Evolutionary conservation across 1,140 invertebrate species (phyloP), one percentile per base, ranked within the genome.

Genomic region (Nebria ingens): DNA sequence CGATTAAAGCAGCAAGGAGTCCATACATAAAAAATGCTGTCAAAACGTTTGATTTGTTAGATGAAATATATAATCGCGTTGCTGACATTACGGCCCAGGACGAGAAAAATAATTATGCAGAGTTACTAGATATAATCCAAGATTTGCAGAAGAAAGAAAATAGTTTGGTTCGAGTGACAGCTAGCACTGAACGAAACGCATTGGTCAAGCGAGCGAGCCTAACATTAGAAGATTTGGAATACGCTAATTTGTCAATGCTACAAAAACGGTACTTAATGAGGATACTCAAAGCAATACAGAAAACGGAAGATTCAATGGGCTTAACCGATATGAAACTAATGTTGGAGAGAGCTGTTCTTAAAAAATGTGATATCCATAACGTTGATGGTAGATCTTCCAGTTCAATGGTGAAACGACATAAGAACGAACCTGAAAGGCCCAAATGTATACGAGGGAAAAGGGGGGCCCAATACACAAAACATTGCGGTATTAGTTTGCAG

Each of bases 401-500:
- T n/a, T n/a, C n/a, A n/a, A n/a, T n/a, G n/a, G n/a, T n/a, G n/a
- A n/a, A n/a, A n/a, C n/a, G n/a, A n/a, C n/a, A n/a, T n/a, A n/a
- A n/a, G n/a, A n/a, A n/a, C n/a, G n/a, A n/a, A n/a, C n/a, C n/a
- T n/a, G n/a, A n/a, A n/a, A n/a, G n/a, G n/a, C n/a, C n/a, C n/a
- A n/a, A n/a, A n/a, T n/a, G n/a, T n/a, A n/a, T 34, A 12, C 52
- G 64, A 17, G 89, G 88, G 1, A 89, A 91, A 69, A 68, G 74
- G 12, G 81, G 82, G 3, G 71, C 73, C 0, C 58, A 63, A 0
- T 92, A 91, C 63, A 79, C 75, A 45, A 81, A 79, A 60, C 87
- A 90, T 60, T 81, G 80, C 2, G 85, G 80, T 1, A 83, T 93
- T 56, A 90, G 87, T 65, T 69, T 92, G 12, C 89, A 92, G 73